phyloP scores from a whole-genome alignment of 2,888 invertebrate species.

The Magallana nippona region DNA sequence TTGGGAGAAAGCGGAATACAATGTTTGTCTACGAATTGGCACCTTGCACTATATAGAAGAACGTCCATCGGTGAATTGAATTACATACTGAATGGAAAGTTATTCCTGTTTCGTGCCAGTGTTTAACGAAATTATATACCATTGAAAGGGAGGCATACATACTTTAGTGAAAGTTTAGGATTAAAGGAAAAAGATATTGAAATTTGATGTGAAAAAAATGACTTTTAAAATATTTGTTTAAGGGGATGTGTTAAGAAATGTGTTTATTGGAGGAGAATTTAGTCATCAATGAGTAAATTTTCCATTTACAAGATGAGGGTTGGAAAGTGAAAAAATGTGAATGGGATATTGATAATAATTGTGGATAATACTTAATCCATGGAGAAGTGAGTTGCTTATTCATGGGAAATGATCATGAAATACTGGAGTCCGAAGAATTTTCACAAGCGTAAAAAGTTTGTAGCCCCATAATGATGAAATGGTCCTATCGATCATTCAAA shows the following conservation, averaged over 20 bases:
- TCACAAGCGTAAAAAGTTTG: conserved; percentile 30
- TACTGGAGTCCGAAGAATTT: neutral
- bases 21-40: conserved; percentile 30
- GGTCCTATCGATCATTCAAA: conserved; percentile 50
- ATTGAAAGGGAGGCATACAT: conserved; percentile 24
- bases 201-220: conserved; percentile 29
- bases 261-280: conserved; percentile 24
- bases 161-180: conserved; percentile 33
- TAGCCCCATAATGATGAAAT: conserved; percentile 49
- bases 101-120: conserved; percentile 33
- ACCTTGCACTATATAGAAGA: conserved; percentile 30
- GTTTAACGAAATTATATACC: conserved; percentile 27
- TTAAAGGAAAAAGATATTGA: conserved; percentile 15
- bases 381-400: conserved; percentile 8
- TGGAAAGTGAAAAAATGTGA: conserved; percentile 7
- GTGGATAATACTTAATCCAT: neutral
- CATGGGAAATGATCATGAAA: conserved; percentile 27
- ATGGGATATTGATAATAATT: conserved; percentile 7
- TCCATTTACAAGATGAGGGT: neutral
- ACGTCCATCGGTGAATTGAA: conserved; percentile 27
- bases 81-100: conserved; percentile 30
- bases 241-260: conserved; percentile 10
- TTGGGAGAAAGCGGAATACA: conserved; percentile 28
- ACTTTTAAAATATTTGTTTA: conserved; percentile 31
- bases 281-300: conserved; percentile 29